These are phyloP conservation scores for Siphamia tubifer DNA, from an alignment of 2,113 vertebrate species.

Conservation along the genomic window DNA sequence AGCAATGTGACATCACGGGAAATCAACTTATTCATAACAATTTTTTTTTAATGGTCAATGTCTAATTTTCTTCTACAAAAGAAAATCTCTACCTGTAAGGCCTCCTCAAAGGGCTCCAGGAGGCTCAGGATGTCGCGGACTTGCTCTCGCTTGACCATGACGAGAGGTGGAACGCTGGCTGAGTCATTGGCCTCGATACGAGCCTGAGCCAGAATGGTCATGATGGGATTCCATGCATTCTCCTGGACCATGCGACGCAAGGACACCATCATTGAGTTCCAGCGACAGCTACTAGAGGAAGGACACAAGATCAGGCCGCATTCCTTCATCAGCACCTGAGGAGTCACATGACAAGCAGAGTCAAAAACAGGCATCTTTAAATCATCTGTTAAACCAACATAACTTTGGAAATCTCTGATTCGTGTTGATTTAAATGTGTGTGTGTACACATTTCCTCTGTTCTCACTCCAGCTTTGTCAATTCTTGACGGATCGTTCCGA, in stretches of 20 bases:
- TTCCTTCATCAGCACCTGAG: conserved; percentile 70
- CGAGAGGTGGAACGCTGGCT: conserved; percentile 64
- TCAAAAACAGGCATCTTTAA: neutral
- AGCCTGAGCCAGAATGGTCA: conserved; percentile 72
- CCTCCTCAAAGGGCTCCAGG: conserved; percentile 77
- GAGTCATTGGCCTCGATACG: conserved; percentile 68
- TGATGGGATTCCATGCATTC: conserved; percentile 61
- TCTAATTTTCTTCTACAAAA: too few relatives aligned
- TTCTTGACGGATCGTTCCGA: too few relatives aligned
- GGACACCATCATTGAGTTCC: conserved; percentile 76
- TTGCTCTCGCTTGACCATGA: conserved; percentile 75
- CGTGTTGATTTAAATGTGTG: too few relatives aligned
- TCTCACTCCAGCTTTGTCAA: too few relatives aligned
- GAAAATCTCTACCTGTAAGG: conserved; percentile 57
- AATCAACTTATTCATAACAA: too few relatives aligned
- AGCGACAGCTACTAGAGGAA: conserved; percentile 60
- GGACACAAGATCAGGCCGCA: conserved; percentile 67
- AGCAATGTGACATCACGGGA: too few relatives aligned
- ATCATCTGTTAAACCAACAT: too few relatives aligned
- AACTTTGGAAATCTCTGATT: too few relatives aligned
- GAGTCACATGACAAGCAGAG: neutral
- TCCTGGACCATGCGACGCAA: conserved; percentile 72
- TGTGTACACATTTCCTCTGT: too few relatives aligned
- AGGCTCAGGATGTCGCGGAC: conserved; percentile 75
- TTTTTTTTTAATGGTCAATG: too few relatives aligned